Evolutionary conservation across 1,140 invertebrate species (phyloP), one percentile per base, ranked within the genome.

Genomic region (Phortica variegata): DNA sequence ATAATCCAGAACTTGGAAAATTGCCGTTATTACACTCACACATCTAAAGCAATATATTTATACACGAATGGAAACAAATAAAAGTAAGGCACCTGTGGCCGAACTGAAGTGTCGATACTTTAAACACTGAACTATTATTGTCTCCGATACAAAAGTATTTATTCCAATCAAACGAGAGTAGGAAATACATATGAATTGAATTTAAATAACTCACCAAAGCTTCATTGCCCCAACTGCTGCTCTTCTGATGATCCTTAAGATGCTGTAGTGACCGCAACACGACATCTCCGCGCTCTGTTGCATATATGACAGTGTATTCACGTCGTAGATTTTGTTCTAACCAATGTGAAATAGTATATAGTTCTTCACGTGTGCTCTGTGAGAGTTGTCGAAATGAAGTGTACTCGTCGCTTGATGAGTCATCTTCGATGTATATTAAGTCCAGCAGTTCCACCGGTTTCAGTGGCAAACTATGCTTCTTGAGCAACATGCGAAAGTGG

Each of bases 401-500:
- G 19, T 61, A 76, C 49, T 79, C 76, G 56, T 83, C 79, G 60
- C 77, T 78, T 15, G 77, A 72, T 32, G 75, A 77, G 84, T 90
- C 91, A 77, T 95, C 93, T 76, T 94, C 91, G 36, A 85, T 83
- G 50, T 85, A 84, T 38, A 95, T 87, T 45, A 95, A 80, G 77
- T 95, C 91, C 58, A 95, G 76, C 17, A 97, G 79, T 39, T 87
- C 83, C 5, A 93, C 87, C 0, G 93, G 87, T 20, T 91, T 84
- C 21, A 96, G 78, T 3, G 93, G 90, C 59, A 89, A 86, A 59
- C 92, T 93, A 77, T 96, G 87, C 49, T 90, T 85, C 43, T 84
- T 85, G 10, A 98, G 77, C 39, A 94, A 79, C 60, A 91, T 88
- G 61, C 91, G 87, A 75, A 96, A 96, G 68, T 97, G 92, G 54